These are phyloP conservation scores for Somateria mollissima DNA, from an alignment of 2,797 vertebrate genomes.

Conservation along the genomic window DNA sequence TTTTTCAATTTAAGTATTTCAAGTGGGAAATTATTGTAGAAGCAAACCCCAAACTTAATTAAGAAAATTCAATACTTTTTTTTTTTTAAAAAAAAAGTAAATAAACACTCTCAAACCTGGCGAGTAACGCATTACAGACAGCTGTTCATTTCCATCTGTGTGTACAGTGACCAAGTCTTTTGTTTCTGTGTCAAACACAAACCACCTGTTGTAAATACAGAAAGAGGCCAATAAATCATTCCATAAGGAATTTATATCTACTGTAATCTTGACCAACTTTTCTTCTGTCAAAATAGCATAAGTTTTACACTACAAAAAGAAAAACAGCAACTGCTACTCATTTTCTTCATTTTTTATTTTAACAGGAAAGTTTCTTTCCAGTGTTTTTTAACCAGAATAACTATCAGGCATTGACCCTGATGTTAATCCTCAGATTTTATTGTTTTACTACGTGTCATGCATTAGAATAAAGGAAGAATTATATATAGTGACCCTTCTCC, in stretches of 20 bases:
- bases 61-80: not conserved
- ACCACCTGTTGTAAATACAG: constrained; percentile 87
- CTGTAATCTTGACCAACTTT: not conserved
- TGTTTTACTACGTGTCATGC: not conserved
- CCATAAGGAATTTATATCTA: constrained; percentile 12
- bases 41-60: not conserved
- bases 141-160: constrained; percentile 97
- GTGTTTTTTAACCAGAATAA: not conserved
- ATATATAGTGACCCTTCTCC: not conserved
- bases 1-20: not conserved
- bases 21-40: not conserved
- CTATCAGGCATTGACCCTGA: not conserved
- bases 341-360: not conserved
- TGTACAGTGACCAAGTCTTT: constrained; percentile 97
- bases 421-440: not conserved
- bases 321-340: constrained; percentile 50
- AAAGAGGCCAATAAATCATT: constrained; percentile 26
- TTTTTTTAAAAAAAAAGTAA: not conserved
- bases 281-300: constrained; percentile 5
- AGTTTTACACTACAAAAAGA: constrained; percentile 13
- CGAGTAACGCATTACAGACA: constrained; percentile 93
- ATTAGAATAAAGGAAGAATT: not conserved
- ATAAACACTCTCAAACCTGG: constrained; percentile 83
- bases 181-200: constrained; percentile 95
- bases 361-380: not conserved